Base-by-base conservation (phyloP, 2,888 invertebrate species). In the Drosophila quinaria region DNA sequence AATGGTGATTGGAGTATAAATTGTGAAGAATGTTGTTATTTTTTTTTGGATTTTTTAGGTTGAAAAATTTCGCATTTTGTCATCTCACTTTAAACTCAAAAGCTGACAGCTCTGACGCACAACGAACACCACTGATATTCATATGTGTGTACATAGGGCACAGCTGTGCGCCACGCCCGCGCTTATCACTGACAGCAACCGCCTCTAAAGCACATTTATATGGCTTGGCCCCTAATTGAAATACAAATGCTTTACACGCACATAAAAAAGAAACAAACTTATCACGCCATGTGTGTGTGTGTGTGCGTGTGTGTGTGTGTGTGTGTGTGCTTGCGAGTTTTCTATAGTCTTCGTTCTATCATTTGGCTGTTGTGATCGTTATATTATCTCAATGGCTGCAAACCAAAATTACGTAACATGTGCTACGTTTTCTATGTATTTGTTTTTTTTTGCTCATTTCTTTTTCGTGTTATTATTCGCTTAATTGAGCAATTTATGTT, bases 121-220 rank as follows among this genome's bases (percentile, higher is more conserved):
- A 13, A 5, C 2, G 2, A 3, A n/a, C 37, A 35, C 1, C 33
- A 13, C 13, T 2, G 8, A 29, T 35, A 35, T 35, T 13, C 13
- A 13, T 33, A 33, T 11, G 33, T 22, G 13, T 17, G 0, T 13
- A 29, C 15, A 19, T 35, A 49, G 37, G 29, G 37, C 44, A 65
- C 51, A 70, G 52, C 50, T 67, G 61, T 44, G 25, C 44, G 78
- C 74, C 83, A 74, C 80, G 85, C 82, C 85, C 50, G 52, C 70
- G 51, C 74, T 79, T 86, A 83, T 86, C 79, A 69, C 42, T 17
- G 52, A 37, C 74, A 70, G 55, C 61, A 59, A 65, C 51, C 50
- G 52, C 44, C 69, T 22, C 5, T 3, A 17, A 52, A 39, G 51
- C 15, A 41, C 42, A 59, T 59, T 81, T 70, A n/a, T 64, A 69